phyloP scores from a whole-genome alignment of 1,140 invertebrate genomes.

The Apis cerana region DNA sequence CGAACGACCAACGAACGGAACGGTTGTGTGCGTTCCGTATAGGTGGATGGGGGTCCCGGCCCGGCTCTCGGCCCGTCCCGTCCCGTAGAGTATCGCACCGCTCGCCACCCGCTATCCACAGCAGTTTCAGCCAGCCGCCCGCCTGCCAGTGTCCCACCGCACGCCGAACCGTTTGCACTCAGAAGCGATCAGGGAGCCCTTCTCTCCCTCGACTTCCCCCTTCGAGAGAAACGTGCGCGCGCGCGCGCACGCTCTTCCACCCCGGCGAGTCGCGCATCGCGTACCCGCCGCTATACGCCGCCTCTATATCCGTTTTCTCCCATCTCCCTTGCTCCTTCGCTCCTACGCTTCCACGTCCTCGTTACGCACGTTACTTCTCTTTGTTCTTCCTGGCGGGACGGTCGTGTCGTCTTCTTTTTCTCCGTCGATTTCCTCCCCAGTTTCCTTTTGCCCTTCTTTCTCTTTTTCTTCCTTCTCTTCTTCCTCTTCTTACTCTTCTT shows the following conservation, averaged over 20 bases:
- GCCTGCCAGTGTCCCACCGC: conserved; percentile 78
- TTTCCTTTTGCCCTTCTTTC: conserved; percentile 2
- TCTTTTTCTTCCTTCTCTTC: background rate
- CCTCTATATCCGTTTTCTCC: conserved; percentile 44
- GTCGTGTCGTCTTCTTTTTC: conserved; percentile 16
- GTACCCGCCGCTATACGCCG: conserved; percentile 45
- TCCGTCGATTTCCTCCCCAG: conserved; percentile 3
- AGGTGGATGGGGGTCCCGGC: conserved; percentile 74
- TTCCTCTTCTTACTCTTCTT: conserved; percentile 14
- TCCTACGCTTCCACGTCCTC: conserved; percentile 24
- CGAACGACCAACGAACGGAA: background rate
- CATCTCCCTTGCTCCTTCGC: conserved; percentile 27
- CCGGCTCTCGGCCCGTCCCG: conserved; percentile 75
- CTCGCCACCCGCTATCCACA: conserved; percentile 77
- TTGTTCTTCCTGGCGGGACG: conserved; percentile 21
- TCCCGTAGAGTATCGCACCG: conserved; percentile 72
- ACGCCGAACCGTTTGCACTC: conserved; percentile 80
- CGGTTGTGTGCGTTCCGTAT: conserved; percentile 61
- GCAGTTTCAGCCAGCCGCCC: conserved; percentile 74
- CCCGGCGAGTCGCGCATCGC: conserved; percentile 47
- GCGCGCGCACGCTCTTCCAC: conserved; percentile 65
- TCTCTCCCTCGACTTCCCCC: conserved; percentile 66
- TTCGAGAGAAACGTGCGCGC: conserved; percentile 43
- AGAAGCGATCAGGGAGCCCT: conserved; percentile 75
- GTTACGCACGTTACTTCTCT: conserved; percentile 28